These are phyloP conservation scores for Octodonta nipae DNA, from an alignment of 2,888 invertebrate genomes.

Conservation along the genomic window DNA sequence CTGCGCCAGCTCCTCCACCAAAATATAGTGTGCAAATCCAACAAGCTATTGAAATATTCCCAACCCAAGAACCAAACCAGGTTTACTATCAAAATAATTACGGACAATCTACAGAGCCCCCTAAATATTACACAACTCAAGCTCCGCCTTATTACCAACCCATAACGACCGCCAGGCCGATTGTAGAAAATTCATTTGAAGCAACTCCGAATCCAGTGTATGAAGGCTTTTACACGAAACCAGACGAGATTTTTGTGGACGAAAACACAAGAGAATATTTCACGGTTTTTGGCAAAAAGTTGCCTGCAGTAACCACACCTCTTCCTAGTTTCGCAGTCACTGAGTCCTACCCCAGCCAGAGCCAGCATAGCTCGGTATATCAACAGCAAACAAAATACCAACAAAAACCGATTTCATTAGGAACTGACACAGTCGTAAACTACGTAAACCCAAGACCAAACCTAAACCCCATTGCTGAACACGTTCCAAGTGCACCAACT, in stretches of 20 bases:
- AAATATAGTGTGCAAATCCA: slow-evolving; percentile 34
- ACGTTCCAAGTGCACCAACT: slow-evolving; percentile 30
- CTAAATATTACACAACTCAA: neutral
- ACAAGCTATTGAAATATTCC: slow-evolving; percentile 30
- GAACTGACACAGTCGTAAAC: slow-evolving; percentile 58
- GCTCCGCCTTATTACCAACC: slow-evolving; percentile 9
- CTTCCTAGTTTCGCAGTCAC: slow-evolving; percentile 18
- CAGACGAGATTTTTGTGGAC: slow-evolving; percentile 57
- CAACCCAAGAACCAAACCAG: slow-evolving; percentile 20
- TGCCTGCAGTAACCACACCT: slow-evolving; percentile 39
- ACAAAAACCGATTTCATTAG: slow-evolving; percentile 37
- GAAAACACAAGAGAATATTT: slow-evolving; percentile 64
- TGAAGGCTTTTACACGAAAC: slow-evolving; percentile 52
- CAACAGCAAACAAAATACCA: slow-evolving; percentile 19
- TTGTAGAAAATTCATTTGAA: slow-evolving; percentile 26
- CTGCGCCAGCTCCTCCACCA: slow-evolving; percentile 6
- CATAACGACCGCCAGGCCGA: slow-evolving; percentile 20
- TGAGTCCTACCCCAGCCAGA: slow-evolving; percentile 5
- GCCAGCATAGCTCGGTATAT: slow-evolving; percentile 10
- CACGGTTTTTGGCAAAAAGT: slow-evolving; percentile 58
- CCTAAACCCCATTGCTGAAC: slow-evolving; percentile 53
- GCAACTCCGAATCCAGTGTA: slow-evolving; percentile 38
- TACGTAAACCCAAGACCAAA: slow-evolving; percentile 52
- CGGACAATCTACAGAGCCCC: neutral
- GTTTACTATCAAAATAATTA: slow-evolving; percentile 7